Evolutionary conservation across 2,888 invertebrate species (phyloP).

Genomic region (Bruchidius siliquastri): DNA sequence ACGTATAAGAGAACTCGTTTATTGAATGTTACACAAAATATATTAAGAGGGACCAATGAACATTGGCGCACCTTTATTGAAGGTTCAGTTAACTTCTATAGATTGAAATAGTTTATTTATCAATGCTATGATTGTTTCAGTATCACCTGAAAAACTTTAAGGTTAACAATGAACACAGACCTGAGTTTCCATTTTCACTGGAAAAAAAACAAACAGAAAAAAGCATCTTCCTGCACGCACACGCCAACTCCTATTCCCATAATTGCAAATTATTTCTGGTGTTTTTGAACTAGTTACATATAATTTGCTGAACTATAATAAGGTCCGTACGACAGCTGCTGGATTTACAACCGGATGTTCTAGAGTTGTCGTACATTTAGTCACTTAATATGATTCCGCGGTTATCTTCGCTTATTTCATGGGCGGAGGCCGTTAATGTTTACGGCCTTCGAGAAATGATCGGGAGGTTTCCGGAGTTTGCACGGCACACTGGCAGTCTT

Average conservation of each 20-base stretch:
- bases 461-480: background rate
- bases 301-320: constrained; percentile 29
- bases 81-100: too few species aligned
- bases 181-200: background rate
- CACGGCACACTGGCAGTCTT: background rate
- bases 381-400: constrained; percentile 33
- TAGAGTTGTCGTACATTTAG: constrained; percentile 34
- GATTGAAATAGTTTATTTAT: too few species aligned
- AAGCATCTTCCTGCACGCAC: constrained; percentile 12
- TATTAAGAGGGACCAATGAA: too few species aligned
- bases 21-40: too few species aligned
- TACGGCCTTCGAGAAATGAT: background rate
- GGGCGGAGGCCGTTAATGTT: background rate
- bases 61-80: too few species aligned
- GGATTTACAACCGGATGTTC: constrained; percentile 35
- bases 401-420: constrained; percentile 14
- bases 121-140: too few species aligned
- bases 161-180: too few species aligned
- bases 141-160: too few species aligned
- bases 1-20: too few species aligned
- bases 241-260: constrained; percentile 18
- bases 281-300: constrained; percentile 25
- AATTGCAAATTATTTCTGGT: constrained; percentile 25
- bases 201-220: background rate
- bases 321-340: constrained; percentile 29